Percentiles rank a stretch among this genome's conserved stretches.
Conservation (phyloP, 2,888 invertebrate genomes). For the Celastrina argiolus region DNA sequence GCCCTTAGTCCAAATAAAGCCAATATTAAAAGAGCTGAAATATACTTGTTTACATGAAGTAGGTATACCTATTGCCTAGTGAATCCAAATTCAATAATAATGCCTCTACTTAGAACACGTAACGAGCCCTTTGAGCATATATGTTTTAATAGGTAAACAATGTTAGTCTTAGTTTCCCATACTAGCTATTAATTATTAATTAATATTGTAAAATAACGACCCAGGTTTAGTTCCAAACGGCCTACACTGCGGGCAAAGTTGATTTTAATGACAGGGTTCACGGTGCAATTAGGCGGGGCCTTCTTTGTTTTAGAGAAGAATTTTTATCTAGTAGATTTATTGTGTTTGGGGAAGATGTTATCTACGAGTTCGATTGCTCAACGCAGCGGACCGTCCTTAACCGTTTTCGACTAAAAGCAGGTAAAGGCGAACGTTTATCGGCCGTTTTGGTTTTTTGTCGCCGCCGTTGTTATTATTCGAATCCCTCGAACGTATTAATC, state of each 20-base stretch:
- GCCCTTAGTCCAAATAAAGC: too few species aligned
- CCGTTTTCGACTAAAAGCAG: conserved; percentile 52
- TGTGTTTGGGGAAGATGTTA: conserved; percentile 71
- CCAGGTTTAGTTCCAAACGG: conserved; percentile 35
- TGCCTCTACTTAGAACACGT: too few species aligned
- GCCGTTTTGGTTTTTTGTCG: conserved; percentile 72
- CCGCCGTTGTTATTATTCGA: conserved; percentile 66
- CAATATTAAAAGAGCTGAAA: too few species aligned
- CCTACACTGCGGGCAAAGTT: conserved; percentile 44
- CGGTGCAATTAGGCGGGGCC: conserved; percentile 64
- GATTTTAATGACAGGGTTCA: conserved; percentile 63
- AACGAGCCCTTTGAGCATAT: background rate
- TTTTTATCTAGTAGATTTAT: conserved; percentile 72
- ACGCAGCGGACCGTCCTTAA: conserved; percentile 46
- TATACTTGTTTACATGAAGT: too few species aligned
- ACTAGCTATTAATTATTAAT: conserved; percentile 35
- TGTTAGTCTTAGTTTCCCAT: conserved; percentile 32
- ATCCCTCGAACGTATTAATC: conserved; percentile 75
- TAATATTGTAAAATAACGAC: conserved; percentile 36
- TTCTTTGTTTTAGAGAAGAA: conserved; percentile 58
- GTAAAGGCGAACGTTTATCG: conserved; percentile 69
- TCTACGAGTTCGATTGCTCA: conserved; percentile 54
- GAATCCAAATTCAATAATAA: too few species aligned
- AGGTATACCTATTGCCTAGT: too few species aligned
- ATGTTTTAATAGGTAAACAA: conserved; percentile 19